Conservation (phyloP, 2,888 invertebrate species). For the Sturmia bella region DNA sequence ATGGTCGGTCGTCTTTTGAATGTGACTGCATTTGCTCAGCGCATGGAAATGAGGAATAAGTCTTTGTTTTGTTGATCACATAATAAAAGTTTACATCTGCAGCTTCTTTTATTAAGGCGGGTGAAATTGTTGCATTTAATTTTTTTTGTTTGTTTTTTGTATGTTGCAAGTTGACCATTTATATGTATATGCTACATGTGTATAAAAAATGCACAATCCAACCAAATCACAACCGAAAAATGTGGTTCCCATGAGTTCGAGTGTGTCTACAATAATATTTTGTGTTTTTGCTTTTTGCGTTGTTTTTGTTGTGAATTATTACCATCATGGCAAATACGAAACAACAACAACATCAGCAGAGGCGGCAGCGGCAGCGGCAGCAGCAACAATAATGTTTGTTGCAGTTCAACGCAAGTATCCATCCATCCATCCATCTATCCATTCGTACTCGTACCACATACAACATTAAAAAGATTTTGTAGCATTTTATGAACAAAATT, state of each 20-base stretch:
- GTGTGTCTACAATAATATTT: conserved; percentile 78
- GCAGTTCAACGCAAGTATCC: conserved; percentile 31
- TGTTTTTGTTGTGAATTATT: conserved; percentile 78
- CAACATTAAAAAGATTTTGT: conserved; percentile 50
- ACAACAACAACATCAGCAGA: conserved; percentile 14
- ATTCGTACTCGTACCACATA: conserved; percentile 43
- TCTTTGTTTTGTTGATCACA: conserved; percentile 46
- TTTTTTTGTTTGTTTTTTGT: background rate
- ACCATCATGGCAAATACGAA: conserved; percentile 78
- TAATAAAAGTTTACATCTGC: conserved; percentile 64
- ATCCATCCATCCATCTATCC: conserved; percentile 27
- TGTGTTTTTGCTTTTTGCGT: conserved; percentile 26
- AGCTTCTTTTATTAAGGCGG: conserved; percentile 58
- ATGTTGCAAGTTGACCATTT: conserved; percentile 54
- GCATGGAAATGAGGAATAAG: background rate
- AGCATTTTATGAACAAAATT: conserved; percentile 47
- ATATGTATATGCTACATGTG: conserved; percentile 65
- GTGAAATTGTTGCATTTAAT: conserved; percentile 46
- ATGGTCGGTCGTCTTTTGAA: background rate
- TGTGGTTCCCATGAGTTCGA: conserved; percentile 80
- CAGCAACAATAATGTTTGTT: conserved; percentile 77
- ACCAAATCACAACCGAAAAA: conserved; percentile 47
- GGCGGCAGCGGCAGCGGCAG: background rate
- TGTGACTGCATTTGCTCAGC: conserved; percentile 22
- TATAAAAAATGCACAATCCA: conserved; percentile 23